Evolutionary conservation across 2,113 vertebrate species (phyloP), one percentile per base, ranked within the genome.

Genomic region (Nematolebias whitei): DNA sequence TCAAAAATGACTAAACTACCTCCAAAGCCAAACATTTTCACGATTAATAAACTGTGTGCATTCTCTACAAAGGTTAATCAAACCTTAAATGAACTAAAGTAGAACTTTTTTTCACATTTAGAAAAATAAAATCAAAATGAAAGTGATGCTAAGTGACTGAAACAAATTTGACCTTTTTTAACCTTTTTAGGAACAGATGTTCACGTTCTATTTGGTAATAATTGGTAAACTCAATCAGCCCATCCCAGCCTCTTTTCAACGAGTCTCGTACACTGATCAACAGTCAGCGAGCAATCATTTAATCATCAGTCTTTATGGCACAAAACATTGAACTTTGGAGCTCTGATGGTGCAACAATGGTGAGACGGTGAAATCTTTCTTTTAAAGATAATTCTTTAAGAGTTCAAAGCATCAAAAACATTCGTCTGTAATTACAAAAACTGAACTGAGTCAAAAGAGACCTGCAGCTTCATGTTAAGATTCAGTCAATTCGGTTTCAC

Each of bases 261-360:
- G 18, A 44, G 43, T 44, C 18, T 8, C n/a, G 12, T 57, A 56
- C 41, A 43, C 45, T 47, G 45, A 41, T 49, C 56, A 47, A 38
- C 35, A 32, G 19, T 74, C 65, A 44, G 23, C 19, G 8, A 19
- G 45, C n/a, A 44, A 79, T 24, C 14, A n/a, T 23, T 9, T 20
- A 20, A 3, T 23, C 29, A 47, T 19, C 9, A 19, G n/a, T 47
- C 44, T 0, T 83, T 80, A 82, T 88, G 85, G 89, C 88, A 91
- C 87, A 76, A 76, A 76, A 86, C 87, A 85, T 20, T 49, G 80
- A 76, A 86, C 83, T 90, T 89, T 88, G 79, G 82, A 91, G 66
- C 63, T 76, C 39, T 64, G 47, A 80, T 18, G 58, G 43, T 44
- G 29, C 55, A 83, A 79, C 55, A 83, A 79, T 66, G 56, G 68